phyloP scores from a whole-genome alignment of 2,888 invertebrate genomes.

The Cheilosia vernalis region DNA sequence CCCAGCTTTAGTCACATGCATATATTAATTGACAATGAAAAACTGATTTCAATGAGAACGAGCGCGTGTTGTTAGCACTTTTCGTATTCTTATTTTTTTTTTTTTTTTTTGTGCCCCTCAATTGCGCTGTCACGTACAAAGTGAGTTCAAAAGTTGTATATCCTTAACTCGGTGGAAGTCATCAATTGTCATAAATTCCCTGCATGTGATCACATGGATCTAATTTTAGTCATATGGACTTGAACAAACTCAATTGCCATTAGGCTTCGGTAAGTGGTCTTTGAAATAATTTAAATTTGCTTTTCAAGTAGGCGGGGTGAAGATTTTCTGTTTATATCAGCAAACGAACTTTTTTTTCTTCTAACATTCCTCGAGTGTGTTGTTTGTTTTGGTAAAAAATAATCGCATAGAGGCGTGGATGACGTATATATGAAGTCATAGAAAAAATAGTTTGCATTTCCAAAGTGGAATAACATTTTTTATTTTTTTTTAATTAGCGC shows the following conservation, averaged over 20 bases:
- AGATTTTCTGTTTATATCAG: background rate
- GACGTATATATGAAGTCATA: constrained; percentile 36
- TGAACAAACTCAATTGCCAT: constrained; percentile 2
- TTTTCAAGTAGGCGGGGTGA: constrained; percentile 1
- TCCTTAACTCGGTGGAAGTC: constrained; percentile 34
- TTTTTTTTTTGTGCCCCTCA: constrained; percentile 21
- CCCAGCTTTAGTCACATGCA: constrained; percentile 57
- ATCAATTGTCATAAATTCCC: constrained; percentile 68
- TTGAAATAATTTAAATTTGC: constrained; percentile 20
- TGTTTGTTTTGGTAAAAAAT: constrained; percentile 18
- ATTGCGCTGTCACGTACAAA: constrained; percentile 53
- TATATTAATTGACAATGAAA: constrained; percentile 69
- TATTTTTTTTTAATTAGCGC: background rate
- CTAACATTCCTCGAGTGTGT: background rate
- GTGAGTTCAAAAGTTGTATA: constrained; percentile 40
- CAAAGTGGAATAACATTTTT: background rate
- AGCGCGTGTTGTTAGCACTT: constrained; percentile 13
- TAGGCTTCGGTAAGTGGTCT: background rate
- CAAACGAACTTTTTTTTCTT: background rate
- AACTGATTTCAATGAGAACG: constrained; percentile 58
- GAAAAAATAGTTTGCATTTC: constrained; percentile 12
- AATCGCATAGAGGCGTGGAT: background rate
- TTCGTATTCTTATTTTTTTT: background rate
- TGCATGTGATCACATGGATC: constrained; percentile 49
- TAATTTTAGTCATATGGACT: constrained; percentile 21